Evolutionary conservation across 2,797 vertebrate genomes (phyloP).

Genomic region (Menidia menidia): DNA sequence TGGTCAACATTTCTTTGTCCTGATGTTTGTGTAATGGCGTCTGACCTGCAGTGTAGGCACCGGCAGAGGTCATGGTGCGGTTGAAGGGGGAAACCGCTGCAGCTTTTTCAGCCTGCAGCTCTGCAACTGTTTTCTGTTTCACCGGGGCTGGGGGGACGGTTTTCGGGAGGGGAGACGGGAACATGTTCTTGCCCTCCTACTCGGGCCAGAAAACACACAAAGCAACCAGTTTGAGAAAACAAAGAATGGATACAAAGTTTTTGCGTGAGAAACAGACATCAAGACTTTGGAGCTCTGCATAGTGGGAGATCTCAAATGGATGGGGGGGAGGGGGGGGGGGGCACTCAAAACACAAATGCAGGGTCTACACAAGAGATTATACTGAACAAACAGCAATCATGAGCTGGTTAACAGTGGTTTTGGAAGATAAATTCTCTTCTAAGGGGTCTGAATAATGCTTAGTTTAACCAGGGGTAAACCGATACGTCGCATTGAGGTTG

Average conservation of each 20-base stretch:
- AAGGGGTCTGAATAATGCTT: constrained; percentile 54
- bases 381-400: constrained; percentile 71
- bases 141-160: constrained; percentile 63
- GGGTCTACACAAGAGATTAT: constrained; percentile 47
- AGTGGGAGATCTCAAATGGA: constrained; percentile 48
- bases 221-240: constrained; percentile 33
- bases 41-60: constrained; percentile 81
- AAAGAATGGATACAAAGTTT: constrained; percentile 30
- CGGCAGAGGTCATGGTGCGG: constrained; percentile 77
- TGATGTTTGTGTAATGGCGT: background rate
- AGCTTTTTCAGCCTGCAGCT: constrained; percentile 77
- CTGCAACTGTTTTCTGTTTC: constrained; percentile 68
- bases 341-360: constrained; percentile 36
- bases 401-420: constrained; percentile 60
- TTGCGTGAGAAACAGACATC: constrained; percentile 68
- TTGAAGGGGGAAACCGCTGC: constrained; percentile 71
- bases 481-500: constrained; percentile 65
- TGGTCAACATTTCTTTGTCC: background rate
- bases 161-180: constrained; percentile 81
- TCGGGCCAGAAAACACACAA: constrained; percentile 41
- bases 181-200: constrained; percentile 81
- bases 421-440: constrained; percentile 60
- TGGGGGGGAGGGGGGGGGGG: constrained; percentile 12
- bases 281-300: constrained; percentile 28
- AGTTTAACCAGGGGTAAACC: constrained; percentile 59